Evolutionary conservation across 2,797 vertebrate species (phyloP).

Genomic region (Lateolabrax maculatus): DNA sequence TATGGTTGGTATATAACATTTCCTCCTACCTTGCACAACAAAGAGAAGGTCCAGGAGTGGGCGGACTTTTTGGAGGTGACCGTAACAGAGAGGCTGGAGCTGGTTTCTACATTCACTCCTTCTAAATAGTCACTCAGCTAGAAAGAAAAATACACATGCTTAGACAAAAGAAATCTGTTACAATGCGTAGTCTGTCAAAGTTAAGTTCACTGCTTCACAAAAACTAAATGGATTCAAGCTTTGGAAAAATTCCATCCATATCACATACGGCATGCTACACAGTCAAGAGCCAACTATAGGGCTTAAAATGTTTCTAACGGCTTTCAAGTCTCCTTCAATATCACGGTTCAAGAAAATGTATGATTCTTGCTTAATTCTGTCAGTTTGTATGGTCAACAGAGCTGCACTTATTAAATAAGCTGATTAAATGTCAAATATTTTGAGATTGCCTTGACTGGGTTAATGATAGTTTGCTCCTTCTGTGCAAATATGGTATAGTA

Average conservation of each 20-base stretch:
- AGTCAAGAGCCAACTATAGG: not conserved
- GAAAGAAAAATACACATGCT: not conserved
- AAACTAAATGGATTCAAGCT: not conserved
- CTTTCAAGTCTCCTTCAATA: not conserved
- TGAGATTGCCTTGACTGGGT: not conserved
- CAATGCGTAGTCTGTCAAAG: not conserved
- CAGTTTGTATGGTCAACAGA: constrained; percentile 9
- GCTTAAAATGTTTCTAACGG: not conserved
- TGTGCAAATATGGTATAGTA: not conserved
- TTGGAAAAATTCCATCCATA: not conserved
- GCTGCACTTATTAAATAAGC: not conserved
- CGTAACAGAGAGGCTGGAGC: constrained; percentile 93
- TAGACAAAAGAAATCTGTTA: not conserved
- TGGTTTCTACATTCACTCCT: constrained; percentile 95
- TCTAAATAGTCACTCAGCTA: constrained; percentile 97
- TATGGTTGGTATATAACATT: not conserved
- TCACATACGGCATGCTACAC: not conserved
- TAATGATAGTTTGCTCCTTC: not conserved
- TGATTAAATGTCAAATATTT: not conserved
- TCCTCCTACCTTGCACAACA: constrained; percentile 95
- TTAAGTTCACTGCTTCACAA: not conserved
- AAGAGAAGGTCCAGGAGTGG: constrained; percentile 96
- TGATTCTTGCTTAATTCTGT: no score
- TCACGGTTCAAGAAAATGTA: no score
- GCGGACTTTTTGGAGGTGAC: constrained; percentile 97